Base-by-base conservation (phyloP, 2,888 invertebrate genomes). In the Drosophila fungiperda region DNA sequence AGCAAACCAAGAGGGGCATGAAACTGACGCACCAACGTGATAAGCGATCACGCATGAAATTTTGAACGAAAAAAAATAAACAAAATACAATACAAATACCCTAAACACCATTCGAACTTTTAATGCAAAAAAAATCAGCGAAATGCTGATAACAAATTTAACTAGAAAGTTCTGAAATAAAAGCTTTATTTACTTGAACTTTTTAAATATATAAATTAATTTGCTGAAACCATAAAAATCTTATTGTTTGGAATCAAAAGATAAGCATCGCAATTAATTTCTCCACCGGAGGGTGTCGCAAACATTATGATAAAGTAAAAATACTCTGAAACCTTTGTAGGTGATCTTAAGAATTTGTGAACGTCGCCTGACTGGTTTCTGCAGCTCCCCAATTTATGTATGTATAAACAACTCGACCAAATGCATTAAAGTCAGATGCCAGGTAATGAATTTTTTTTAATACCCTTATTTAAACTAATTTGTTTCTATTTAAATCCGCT, bases 31-130 rank as follows among this genome's bases (percentile, higher is more conserved):
- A 52, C 3, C 60, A 49, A 50, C 66, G 63, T 69, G 68, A 80
- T 73, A 78, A 81, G 68, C 78, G 71, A 81, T 80, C 78, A 80
- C 63, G 76, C 71, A 72, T 60, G 36, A 66, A 53, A 70, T 52
- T 50, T 61, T 36, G 66, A 66, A 58, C 23, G 60, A 57, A 73
- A 63, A 67, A 2, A 66, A 49, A 11, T 20, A 35, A 3, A 26
- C 12, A 33, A 36, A n/a, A 29, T 5, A 71, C n/a, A 40, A 42
- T 57, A 15, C 35, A 70, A 29, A 59, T 50, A 75, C 45, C 15
- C 54, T 15, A 53, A 15, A 35, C n/a, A 23, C 48, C 17, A 12
- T 40, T 38, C 49, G n/a, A 63, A 60, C n/a, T 61, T 29, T 69
- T 29, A 26, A 48, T 68, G 40, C 58, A 6, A 36, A 32, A 36